These are phyloP conservation scores for Lymantria monacha DNA, from an alignment of 2,888 invertebrate species.

Conservation along the genomic window DNA sequence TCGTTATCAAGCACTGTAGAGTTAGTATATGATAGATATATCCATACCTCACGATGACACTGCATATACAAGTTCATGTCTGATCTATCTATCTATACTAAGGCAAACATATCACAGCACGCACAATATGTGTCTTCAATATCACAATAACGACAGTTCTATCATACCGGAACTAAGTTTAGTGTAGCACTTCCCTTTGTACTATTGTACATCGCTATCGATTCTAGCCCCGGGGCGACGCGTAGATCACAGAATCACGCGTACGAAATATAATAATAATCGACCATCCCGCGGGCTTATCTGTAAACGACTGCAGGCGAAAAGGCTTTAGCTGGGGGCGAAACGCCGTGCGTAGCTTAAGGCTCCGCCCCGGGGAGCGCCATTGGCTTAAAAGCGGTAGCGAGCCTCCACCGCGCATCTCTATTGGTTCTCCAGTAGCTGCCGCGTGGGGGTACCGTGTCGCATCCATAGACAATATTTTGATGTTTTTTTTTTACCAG, in stretches of 20 bases:
- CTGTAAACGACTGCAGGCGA: conserved; percentile 82
- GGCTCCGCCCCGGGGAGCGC: conserved; percentile 76
- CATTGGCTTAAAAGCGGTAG: conserved; percentile 73
- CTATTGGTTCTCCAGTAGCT: conserved; percentile 66
- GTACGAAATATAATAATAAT: conserved; percentile 76
- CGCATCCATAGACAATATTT: conserved; percentile 69
- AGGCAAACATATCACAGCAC: conserved; percentile 80
- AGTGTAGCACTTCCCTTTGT: conserved; percentile 50
- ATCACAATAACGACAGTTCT: conserved; percentile 57
- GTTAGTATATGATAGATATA: conserved; percentile 8
- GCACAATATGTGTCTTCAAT: conserved; percentile 46
- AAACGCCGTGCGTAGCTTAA: conserved; percentile 72
- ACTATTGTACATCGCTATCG: conserved; percentile 67
- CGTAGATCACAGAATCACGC: conserved; percentile 73
- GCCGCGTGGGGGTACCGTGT: conserved; percentile 60
- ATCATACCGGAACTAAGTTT: conserved; percentile 38
- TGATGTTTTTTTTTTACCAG: conserved; percentile 75
- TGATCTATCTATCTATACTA: conserved; percentile 62
- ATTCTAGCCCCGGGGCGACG: conserved; percentile 64
- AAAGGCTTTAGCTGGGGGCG: conserved; percentile 81
- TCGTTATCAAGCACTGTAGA: no score
- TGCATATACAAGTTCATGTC: conserved; percentile 79
- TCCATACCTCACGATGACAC: conserved; percentile 80
- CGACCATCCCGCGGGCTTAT: conserved; percentile 82
- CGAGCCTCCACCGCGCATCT: conserved; percentile 53